Evolutionary conservation across 2,888 invertebrate species (phyloP), one percentile per base, ranked within the genome.

Genomic region (Nemapogon koenigi): DNA sequence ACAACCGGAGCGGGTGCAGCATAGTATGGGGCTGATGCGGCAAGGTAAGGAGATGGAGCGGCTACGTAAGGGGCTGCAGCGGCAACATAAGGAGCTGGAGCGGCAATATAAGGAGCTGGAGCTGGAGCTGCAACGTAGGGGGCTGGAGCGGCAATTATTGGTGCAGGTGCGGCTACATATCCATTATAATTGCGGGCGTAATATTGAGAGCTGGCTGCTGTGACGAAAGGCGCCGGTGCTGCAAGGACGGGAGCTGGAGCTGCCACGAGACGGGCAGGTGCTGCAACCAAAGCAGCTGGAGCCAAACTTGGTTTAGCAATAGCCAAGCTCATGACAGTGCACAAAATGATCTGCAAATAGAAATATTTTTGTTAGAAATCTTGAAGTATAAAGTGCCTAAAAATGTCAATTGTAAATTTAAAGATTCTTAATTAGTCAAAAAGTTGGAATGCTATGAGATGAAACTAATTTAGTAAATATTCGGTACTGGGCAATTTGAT

Each of bases 121-220:
- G 63, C 57, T 4, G 66, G 57, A 10, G 60, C 60, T 16, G 65
- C 55, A 28, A 59, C 50, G 43, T 48, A 53, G 53, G 76, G 67
- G 43, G 75, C 65, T 1, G 81, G 66, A 6, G 79, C 62, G 16
- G 72, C 78, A 1, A 70, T 59, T 16, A 68, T 45, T 8, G 73
- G 75, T 3, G 83, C 72, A 4, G 81, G 82, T 7, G 84, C 59
- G 1, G 81, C 81, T 1, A 58, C 52, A 16, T 59, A 33, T 2
- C 66, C 64, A 49, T 87, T 84, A 65, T 82, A 81, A 55, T 85
- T 84, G 46, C 85, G 76, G 15, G 85, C 73, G 48, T 86, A 60
- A 41, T 84, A 83, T 58, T 87, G 85, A 8, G 83, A 83, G 61
- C 86, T 85, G 50, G 82, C 78, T 1, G 87, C 83, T 0, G 87